Percentiles rank a stretch among this genome's conserved stretches.
Evolutionary conservation across 2,797 vertebrate species (phyloP).

Genomic region (Pampus argenteus): DNA sequence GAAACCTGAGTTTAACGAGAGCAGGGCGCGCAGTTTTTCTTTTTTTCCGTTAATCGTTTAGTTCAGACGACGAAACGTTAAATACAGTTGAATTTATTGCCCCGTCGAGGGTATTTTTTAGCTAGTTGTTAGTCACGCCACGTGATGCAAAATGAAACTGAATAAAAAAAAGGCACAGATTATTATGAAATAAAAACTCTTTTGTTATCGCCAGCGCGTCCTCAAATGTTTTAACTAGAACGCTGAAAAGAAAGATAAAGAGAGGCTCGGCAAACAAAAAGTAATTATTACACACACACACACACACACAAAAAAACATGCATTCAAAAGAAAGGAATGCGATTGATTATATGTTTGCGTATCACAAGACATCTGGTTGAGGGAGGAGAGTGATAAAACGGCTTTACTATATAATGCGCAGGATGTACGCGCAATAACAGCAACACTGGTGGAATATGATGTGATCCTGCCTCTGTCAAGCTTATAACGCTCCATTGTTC

Average conservation of each 20-base stretch:
- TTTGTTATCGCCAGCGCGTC: background rate
- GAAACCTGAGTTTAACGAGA: background rate
- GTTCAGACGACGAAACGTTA: background rate
- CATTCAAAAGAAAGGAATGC: constrained; percentile 17
- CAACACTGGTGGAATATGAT: constrained; percentile 23
- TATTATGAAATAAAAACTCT: background rate
- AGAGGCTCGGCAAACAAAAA: background rate
- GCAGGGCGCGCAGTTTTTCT: background rate
- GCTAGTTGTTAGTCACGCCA: background rate
- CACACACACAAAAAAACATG: background rate
- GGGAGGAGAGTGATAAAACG: constrained; percentile 16
- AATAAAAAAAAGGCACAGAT: background rate
- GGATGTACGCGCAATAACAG: constrained; percentile 15
- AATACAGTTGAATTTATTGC: background rate
- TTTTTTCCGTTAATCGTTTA: background rate
- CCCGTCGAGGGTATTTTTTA: background rate
- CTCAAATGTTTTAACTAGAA: background rate
- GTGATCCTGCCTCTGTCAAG: background rate
- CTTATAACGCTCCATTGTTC: background rate
- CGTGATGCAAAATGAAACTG: background rate
- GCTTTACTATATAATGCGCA: background rate
- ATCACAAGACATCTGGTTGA: constrained; percentile 3
- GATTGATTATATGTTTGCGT: constrained; percentile 24
- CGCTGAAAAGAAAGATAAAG: background rate
- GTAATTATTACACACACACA: background rate